Base-by-base conservation (phyloP, 2,113 vertebrate genomes). In the Propithecus coquereli region DNA sequence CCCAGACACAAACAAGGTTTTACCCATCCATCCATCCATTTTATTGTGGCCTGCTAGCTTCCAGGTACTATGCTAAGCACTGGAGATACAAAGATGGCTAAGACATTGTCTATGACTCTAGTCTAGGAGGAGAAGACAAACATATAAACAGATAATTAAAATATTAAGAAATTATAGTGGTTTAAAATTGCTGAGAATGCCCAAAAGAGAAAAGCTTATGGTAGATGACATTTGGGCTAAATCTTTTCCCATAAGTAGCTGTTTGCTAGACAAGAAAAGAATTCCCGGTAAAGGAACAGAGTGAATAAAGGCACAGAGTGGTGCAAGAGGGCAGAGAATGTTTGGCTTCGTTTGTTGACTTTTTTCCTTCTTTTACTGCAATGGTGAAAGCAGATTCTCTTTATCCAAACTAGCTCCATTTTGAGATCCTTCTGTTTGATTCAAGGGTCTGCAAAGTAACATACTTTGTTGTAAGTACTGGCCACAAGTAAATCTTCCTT, bases 1-100 rank as follows among this genome's bases (percentile, higher is more conserved):
- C 93, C 85, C 94, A 97, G 96, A 97, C 96, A 91, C 94, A 97
- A 92, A 96, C 79, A 96, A 90, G 45, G 52, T 96, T 96, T 96
- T 94, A 80, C 74, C 86, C 87, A 92, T 96, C 88, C 90, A 81
- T 84, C 71, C 93, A 84, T 94, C 93, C 54, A 65, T 96, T 96
- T 94, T 93, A 94, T 84, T 89, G 82, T 94, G 94, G 37, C 52
- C 93, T 91, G 47, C 87, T 95, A 66, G 79, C 63, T 93, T 94
- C 87, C 45, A 83, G 57, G 61, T 96, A 93, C 34, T 90, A 13
- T 89, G 57, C 83, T 91, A 94, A 91, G 32, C 50, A 87, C 63
- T 66, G 16, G 57, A 91, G 61, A 77, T 85, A 79, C 52, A 90
- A 74, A 91, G 66, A 95, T 94, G 90, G 87, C 43, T n/a, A 61